Evolutionary conservation across 2,797 vertebrate genomes (phyloP).

Genomic region (Eutrigla gurnardus): DNA sequence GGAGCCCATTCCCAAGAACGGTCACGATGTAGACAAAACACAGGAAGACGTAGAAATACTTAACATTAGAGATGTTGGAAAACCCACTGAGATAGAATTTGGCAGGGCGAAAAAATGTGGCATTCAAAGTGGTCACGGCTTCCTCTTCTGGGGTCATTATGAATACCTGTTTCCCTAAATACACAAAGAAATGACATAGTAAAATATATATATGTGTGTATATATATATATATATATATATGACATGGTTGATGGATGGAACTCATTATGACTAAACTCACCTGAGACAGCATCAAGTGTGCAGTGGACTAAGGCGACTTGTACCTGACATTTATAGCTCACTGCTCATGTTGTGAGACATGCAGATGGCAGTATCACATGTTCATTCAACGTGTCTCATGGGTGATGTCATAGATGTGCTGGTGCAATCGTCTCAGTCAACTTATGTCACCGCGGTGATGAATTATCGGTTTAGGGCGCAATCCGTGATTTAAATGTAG

Average conservation of each 20-base stretch:
- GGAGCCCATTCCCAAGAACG: slow-evolving; percentile 67
- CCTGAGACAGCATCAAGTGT: neutral
- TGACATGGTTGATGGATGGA: too few relatives aligned
- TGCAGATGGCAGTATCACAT: neutral
- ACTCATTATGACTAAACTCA: neutral
- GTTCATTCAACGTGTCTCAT: neutral
- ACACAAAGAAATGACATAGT: neutral
- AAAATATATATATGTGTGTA: too few relatives aligned
- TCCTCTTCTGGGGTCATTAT: slow-evolving; percentile 22
- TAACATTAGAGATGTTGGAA: slow-evolving; percentile 49
- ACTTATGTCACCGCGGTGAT: neutral
- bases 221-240: neutral
- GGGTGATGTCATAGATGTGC: neutral
- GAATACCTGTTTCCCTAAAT: neutral
- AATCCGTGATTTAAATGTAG: neutral
- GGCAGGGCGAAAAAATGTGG: slow-evolving; percentile 58
- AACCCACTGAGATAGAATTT: slow-evolving; percentile 71
- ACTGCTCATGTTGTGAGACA: neutral
- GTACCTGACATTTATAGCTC: neutral
- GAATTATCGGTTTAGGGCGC: neutral
- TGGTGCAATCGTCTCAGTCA: neutral
- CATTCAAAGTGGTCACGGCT: slow-evolving; percentile 14
- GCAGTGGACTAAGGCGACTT: neutral
- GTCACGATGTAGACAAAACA: slow-evolving; percentile 69
- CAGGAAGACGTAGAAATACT: slow-evolving; percentile 67